Percentiles rank a stretch among this genome's conserved stretches.
Conservation (phyloP, 2,797 vertebrate genomes). For the Clarias pachynema region DNA sequence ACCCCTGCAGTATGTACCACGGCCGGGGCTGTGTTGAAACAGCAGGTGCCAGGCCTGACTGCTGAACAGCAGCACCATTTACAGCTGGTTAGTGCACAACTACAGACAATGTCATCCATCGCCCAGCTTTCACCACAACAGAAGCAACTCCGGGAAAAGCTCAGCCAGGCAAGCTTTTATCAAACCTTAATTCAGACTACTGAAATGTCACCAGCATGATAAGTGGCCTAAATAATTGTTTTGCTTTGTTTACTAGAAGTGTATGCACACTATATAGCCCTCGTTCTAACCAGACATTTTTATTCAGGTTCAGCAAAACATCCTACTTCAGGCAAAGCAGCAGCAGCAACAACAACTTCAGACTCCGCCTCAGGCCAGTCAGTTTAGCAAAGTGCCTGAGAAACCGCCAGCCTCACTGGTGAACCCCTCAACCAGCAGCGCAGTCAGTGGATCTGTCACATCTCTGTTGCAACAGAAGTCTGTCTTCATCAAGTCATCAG, state of each 20-base stretch:
- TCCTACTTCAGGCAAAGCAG: constrained; percentile 82
- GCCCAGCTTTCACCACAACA: constrained; percentile 78
- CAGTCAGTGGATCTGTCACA: constrained; percentile 67
- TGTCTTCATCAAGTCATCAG: constrained; percentile 77
- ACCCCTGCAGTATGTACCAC: constrained; percentile 59
- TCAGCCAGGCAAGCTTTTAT: constrained; percentile 82
- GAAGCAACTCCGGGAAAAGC: constrained; percentile 88
- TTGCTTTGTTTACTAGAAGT: background rate
- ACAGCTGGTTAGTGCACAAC: constrained; percentile 81
- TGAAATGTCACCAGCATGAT: background rate
- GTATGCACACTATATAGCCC: background rate
- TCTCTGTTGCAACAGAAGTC: constrained; percentile 77
- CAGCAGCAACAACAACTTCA: constrained; percentile 68
- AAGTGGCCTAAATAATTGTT: background rate
- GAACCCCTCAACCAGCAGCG: constrained; percentile 62
- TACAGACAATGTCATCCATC: constrained; percentile 80
- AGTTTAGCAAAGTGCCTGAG: constrained; percentile 82
- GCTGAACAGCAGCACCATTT: constrained; percentile 84
- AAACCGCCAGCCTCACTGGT: constrained; percentile 67
- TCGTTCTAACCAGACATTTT: background rate
- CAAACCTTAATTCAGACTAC: background rate
- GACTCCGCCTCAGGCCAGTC: constrained; percentile 66
- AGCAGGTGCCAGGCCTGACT: constrained; percentile 71
- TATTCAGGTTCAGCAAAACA: constrained; percentile 83
- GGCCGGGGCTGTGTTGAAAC: constrained; percentile 62